Evolutionary conservation across 2,888 invertebrate species (phyloP), one percentile per base, ranked within the genome.

Genomic region (Synergus japonicus): DNA sequence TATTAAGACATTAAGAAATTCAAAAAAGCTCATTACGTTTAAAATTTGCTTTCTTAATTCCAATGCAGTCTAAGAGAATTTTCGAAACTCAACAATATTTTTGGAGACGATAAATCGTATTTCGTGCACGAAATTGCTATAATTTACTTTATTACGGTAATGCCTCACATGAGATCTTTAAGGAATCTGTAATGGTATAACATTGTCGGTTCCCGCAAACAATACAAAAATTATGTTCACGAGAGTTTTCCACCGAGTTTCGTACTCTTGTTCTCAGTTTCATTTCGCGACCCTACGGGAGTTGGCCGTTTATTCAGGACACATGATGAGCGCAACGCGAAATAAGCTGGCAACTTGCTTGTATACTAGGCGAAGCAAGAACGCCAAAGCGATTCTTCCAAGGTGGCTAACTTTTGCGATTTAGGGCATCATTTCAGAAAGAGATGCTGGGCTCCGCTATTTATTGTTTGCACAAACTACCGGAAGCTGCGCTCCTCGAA

Each of bases 171-270:
- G 77, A 79, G 83, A 83, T 83, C 85, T 87, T 85, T 84, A 78
- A 83, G 83, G 86, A 87, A 88, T 89, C 85, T 84, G 60, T 86
- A 89, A 89, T 87, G 85, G 82, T 82, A 29, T 29, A 82, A 80
- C 79, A 81, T 79, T 78, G 85, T 81, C 76, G 83, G 67, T 73
- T 66, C 79, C 83, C 85, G 87, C 89, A 90, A 91, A 91, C 91
- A 90, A 91, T 90, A 90, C 85, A 88, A 87, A 91, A 91, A 91
- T 91, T 89, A 91, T 90, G 89, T 90, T 90, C 89, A 90, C 88
- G 90, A 90, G 88, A 91, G 89, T 90, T 91, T 78, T 84, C 80
- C 85, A 79, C 79, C 79, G 86, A 90, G 88, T 91, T 91, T 88
- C 79, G 88, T 88, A 88, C 90, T 91, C 87, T 89, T 87, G 87